Evolutionary conservation across 2,888 invertebrate species (phyloP), one percentile per base, ranked within the genome.

Genomic region (Neoaliturus tenellus): DNA sequence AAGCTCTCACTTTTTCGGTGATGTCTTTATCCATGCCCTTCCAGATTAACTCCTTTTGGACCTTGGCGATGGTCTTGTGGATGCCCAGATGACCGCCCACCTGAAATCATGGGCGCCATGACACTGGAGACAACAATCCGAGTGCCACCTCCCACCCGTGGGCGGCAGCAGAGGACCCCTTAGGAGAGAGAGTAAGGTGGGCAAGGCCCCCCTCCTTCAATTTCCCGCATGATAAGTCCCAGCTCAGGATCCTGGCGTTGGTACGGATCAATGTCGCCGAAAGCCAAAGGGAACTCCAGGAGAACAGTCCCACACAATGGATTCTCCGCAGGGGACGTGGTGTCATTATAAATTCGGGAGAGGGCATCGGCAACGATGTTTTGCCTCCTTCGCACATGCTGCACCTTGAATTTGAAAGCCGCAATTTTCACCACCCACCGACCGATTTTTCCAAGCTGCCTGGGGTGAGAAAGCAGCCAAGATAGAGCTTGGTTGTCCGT

Each of bases 41-140:
- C 80, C 80, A 80, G 28, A 80, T 51, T n/a, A 51, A 80, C 23
- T 80, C 55, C 58, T 55, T 33, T 17, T 35, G 35, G 28, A 80
- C 58, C 10, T 55, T 80, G 14, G 31, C 33, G n/a, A 48, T 33
- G 10, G 14, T 80, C 28, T 80, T 80, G 20, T 55, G 23, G 23
- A 80, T 55, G 17, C 80, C 80, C 31, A 58, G 31, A 28, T 80
- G 48, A 6, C 48, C 80, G 17, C 80, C 80, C 20, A 51, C 23
- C 58, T 17, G 35, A 80, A 14, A 80, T 17, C 80, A 80, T 80
- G 17, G 80, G 80, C 28, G n/a, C 55, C 33, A 80, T 17, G 6
- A 8, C n/a, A 25, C 80, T 3, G 28, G 80, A 58, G 14, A 80
- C 17, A 17, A 80, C 55, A 55, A 80, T 31, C 5, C 55, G 51